Percentiles rank a stretch among this genome's conserved stretches.
phyloP scores from a whole-genome alignment of 2,797 vertebrate species.

The Rallus crepitans region DNA sequence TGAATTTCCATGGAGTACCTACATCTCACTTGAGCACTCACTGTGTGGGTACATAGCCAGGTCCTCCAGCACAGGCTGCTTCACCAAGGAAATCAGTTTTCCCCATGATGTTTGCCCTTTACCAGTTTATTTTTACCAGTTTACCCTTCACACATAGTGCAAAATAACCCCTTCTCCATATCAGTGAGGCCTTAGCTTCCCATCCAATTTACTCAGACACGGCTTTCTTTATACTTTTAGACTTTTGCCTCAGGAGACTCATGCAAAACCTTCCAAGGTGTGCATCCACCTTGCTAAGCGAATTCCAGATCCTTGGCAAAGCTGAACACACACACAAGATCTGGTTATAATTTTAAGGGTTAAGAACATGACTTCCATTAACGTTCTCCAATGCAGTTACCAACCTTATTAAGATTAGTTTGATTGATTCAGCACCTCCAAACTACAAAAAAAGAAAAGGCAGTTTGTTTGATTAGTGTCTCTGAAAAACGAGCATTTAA shows the following conservation, averaged over 20 bases:
- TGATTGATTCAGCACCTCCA: slow-evolving; percentile 42
- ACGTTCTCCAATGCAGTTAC: slow-evolving; percentile 38
- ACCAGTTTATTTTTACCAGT: no score
- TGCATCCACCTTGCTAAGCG: not conserved
- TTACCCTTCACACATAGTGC: not conserved
- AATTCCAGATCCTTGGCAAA: slow-evolving; percentile 10
- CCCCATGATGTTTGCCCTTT: not conserved
- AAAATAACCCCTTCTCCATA: slow-evolving; percentile 28
- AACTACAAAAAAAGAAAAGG: slow-evolving; percentile 51
- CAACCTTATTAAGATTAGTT: not conserved
- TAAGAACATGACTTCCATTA: slow-evolving; percentile 19
- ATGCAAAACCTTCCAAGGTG: slow-evolving; percentile 32
- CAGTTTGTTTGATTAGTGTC: slow-evolving; percentile 22
- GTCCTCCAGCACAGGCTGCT: not conserved
- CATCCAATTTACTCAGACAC: not conserved
- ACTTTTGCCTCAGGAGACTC: not conserved
- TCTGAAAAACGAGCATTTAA: not conserved
- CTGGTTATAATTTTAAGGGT: not conserved
- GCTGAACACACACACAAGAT: not conserved
- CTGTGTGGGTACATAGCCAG: not conserved
- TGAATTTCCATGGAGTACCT: not conserved
- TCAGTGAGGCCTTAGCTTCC: not conserved
- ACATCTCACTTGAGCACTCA: not conserved
- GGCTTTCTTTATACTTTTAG: not conserved
- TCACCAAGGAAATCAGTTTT: not conserved